phyloP scores from a whole-genome alignment of 2,797 vertebrate genomes.

The Bradypus variegatus region DNA sequence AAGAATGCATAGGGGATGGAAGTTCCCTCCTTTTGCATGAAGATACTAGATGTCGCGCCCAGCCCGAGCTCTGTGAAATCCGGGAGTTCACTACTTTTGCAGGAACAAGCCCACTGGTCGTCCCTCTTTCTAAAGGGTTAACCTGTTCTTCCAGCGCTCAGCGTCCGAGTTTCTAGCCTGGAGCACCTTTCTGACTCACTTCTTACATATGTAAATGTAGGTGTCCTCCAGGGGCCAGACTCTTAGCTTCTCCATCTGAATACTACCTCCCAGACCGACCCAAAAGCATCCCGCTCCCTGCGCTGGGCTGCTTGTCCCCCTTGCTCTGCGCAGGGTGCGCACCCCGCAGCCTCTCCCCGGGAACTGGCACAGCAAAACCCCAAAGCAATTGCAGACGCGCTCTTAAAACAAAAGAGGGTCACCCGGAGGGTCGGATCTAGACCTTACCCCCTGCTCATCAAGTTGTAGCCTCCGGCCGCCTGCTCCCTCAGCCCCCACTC shows the following conservation, averaged over 20 bases:
- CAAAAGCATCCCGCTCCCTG: background rate
- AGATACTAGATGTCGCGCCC: background rate
- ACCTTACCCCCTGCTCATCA: background rate
- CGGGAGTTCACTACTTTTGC: background rate
- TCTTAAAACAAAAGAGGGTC: conserved; percentile 47
- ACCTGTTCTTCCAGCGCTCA: background rate
- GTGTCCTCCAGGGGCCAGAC: background rate
- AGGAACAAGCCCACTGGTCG: background rate
- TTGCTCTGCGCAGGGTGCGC: background rate
- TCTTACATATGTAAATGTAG: conserved; percentile 51
- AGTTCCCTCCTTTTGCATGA: background rate
- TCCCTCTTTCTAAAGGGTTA: conserved; percentile 42
- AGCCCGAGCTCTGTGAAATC: background rate
- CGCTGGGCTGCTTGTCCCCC: background rate
- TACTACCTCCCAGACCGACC: background rate
- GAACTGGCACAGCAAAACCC: background rate
- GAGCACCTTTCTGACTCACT: conserved; percentile 56
- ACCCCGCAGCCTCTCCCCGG: background rate
- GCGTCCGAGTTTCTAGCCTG: background rate
- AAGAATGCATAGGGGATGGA: background rate
- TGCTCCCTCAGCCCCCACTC: conserved; percentile 42
- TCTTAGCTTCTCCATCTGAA: background rate
- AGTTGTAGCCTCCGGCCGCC: conserved; percentile 3
- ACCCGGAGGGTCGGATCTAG: conserved; percentile 24
- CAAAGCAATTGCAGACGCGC: background rate